Evolutionary conservation across 2,888 invertebrate genomes (phyloP).

Genomic region (Ypsolopha sequella): DNA sequence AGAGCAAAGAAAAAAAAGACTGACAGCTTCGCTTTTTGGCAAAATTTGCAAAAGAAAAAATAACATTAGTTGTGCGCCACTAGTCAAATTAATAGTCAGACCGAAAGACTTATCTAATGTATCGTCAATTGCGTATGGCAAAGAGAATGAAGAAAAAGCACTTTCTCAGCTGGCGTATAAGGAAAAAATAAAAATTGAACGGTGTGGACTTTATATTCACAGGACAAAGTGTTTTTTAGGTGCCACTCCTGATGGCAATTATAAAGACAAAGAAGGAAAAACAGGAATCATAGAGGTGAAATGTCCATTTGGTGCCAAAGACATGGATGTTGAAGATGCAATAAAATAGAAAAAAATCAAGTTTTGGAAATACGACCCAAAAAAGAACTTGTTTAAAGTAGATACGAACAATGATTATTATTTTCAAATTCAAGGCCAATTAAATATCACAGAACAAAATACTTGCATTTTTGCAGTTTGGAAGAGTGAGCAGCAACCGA

Average conservation of each 20-base stretch:
- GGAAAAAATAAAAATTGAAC: constrained; percentile 4
- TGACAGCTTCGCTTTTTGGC: constrained; percentile 2
- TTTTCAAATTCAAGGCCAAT: constrained; percentile 4
- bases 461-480: too few species aligned
- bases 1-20: constrained; percentile 4
- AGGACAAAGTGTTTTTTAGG: constrained; percentile 1
- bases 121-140: background rate
- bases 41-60: constrained; percentile 7
- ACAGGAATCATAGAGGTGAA: constrained; percentile 5
- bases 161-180: background rate
- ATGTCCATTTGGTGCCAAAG: constrained; percentile 4
- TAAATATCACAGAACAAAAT: too few species aligned
- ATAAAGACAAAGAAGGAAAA: background rate
- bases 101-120: constrained; percentile 5
- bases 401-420: constrained; percentile 3
- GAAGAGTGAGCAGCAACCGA: too few species aligned
- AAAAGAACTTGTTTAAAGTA: background rate
- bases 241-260: constrained; percentile 6
- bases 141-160: background rate
- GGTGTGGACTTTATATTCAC: constrained; percentile 6
- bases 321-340: constrained; percentile 2
- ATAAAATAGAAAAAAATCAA: constrained; percentile 1
- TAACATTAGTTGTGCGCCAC: constrained; percentile 4
- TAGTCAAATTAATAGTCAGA: constrained; percentile 6
- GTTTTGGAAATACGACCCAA: constrained; percentile 1